These are phyloP conservation scores for Pectinophora gossypiella DNA, from an alignment of 1,140 invertebrate species.

Conservation along the genomic window DNA sequence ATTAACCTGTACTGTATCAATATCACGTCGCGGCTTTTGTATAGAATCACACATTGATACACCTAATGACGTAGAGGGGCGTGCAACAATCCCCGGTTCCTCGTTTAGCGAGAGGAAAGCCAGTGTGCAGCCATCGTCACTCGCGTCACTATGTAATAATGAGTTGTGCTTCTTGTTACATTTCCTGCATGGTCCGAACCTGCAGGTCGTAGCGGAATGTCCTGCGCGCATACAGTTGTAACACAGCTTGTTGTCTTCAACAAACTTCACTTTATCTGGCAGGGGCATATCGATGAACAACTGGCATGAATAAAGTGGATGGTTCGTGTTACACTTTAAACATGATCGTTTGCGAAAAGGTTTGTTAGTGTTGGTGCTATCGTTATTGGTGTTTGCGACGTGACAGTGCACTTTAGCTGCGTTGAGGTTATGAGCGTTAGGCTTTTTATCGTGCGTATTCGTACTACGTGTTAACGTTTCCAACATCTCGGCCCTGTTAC, in stretches of 20 bases:
- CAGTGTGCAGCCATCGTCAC: no score
- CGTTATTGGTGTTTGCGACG: background rate
- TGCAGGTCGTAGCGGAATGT: background rate
- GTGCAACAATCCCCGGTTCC: background rate
- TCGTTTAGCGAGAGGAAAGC: no score
- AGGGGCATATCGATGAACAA: background rate
- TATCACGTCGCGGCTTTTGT: background rate
- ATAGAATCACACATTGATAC: no score
- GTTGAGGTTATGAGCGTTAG: background rate
- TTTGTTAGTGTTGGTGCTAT: background rate
- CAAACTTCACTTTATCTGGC: background rate
- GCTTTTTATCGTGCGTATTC: background rate
- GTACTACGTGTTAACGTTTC: background rate
- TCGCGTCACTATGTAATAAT: background rate
- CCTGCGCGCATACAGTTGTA: background rate
- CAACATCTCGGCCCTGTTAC: constrained; percentile 2
- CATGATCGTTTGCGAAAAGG: background rate
- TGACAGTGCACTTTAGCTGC: background rate
- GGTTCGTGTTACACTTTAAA: background rate
- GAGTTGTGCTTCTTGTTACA: constrained; percentile 1
- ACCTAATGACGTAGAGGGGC: background rate
- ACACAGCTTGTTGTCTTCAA: constrained; percentile 4
- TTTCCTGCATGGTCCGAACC: constrained; percentile 3
- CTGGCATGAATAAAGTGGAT: background rate
- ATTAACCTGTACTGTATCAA: background rate